phyloP scores from a whole-genome alignment of 2,888 invertebrate genomes.

The Ptilodon capucinus region DNA sequence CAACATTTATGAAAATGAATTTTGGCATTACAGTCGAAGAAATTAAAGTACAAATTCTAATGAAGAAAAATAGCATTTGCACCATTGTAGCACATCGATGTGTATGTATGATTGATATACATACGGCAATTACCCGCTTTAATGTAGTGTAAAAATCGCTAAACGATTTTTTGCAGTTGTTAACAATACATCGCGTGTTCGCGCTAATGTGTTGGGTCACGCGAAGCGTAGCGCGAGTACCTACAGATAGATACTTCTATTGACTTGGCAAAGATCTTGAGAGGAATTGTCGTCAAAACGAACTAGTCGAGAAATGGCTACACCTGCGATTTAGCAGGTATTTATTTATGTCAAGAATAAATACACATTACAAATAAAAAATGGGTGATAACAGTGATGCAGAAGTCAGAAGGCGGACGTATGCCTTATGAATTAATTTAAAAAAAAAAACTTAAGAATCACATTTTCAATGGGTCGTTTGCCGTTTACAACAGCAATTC shows the following conservation, averaged over 20 bases:
- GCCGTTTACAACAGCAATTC: too few relatives aligned
- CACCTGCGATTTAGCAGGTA: too few relatives aligned
- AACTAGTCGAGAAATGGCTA: too few relatives aligned
- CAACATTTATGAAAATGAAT: not conserved
- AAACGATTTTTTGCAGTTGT: conserved; percentile 5
- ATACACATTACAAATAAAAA: too few relatives aligned
- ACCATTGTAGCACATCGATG: not conserved
- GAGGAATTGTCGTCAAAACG: conserved; percentile 4
- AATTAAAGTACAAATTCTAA: not conserved
- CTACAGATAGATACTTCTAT: not conserved
- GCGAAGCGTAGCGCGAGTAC: conserved; percentile 19
- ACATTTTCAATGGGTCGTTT: too few relatives aligned
- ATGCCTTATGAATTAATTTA: too few relatives aligned
- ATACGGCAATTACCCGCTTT: conserved; percentile 1
- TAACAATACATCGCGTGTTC: conserved; percentile 28
- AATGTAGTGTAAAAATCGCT: conserved; percentile 2
- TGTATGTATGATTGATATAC: conserved; percentile 2
- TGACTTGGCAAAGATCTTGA: not conserved
- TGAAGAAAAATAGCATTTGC: not conserved
- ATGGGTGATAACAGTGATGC: too few relatives aligned
- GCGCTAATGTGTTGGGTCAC: conserved; percentile 16
- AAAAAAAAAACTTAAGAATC: too few relatives aligned
- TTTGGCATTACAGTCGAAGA: not conserved
- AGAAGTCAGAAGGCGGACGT: too few relatives aligned
- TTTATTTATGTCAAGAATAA: too few relatives aligned